A percentile compares a stretch with the other conserved stretches of the same genome.
Conservation (phyloP, 2,113 vertebrate species). For the Morone saxatilis region DNA sequence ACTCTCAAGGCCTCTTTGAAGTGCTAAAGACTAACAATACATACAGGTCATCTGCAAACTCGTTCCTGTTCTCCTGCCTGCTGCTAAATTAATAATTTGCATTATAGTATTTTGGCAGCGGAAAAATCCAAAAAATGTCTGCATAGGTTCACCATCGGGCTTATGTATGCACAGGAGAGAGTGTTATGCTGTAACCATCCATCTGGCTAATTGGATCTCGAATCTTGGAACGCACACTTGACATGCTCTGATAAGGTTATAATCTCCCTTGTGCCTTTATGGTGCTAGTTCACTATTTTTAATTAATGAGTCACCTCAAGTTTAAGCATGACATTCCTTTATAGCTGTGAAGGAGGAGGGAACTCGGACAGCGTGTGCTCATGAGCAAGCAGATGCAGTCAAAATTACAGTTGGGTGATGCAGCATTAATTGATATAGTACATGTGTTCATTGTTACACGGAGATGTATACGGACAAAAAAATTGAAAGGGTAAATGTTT, state of each 20-base stretch:
- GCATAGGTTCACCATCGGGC: slow-evolving; percentile 5
- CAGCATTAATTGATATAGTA: slow-evolving; percentile 27
- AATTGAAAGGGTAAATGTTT: slow-evolving; percentile 65
- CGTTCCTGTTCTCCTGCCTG: background rate
- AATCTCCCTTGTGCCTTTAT: slow-evolving; percentile 74
- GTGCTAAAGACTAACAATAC: slow-evolving; percentile 8
- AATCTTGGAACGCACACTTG: slow-evolving; percentile 66
- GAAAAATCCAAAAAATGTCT: slow-evolving; percentile 13
- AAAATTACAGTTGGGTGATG: slow-evolving; percentile 13
- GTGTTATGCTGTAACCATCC: slow-evolving; percentile 56
- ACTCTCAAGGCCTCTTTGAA: slow-evolving; percentile 19
- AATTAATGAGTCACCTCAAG: slow-evolving; percentile 69
- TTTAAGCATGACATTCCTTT: slow-evolving; percentile 41
- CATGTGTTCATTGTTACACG: slow-evolving; percentile 33
- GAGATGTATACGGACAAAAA: slow-evolving; percentile 17
- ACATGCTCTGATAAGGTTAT: slow-evolving; percentile 77
- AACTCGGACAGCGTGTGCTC: background rate
- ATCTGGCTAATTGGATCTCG: slow-evolving; percentile 76
- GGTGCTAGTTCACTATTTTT: slow-evolving; percentile 50
- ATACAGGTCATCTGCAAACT: slow-evolving; percentile 9
- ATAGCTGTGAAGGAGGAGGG: background rate
- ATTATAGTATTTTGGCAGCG: background rate
- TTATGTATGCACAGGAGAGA: slow-evolving; percentile 38
- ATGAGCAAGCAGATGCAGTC: slow-evolving; percentile 17
- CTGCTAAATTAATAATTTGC: background rate